Conservation (phyloP, 2,888 invertebrate genomes). For the Sepiola atlantica region DNA sequence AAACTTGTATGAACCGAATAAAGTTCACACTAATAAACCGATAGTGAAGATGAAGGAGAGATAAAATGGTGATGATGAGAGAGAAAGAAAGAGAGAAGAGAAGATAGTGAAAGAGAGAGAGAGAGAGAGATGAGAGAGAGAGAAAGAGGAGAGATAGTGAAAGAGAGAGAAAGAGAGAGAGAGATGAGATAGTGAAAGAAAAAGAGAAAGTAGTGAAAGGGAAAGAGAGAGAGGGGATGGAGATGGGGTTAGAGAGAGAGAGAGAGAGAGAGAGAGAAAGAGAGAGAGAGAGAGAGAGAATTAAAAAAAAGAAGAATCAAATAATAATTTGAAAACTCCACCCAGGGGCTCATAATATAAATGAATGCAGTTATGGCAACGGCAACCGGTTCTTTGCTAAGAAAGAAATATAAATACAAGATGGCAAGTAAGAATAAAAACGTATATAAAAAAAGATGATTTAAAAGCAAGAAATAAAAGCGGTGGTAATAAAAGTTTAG, state of each 20-base stretch:
- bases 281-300: not conserved
- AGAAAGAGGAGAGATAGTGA: not conserved
- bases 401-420: not conserved
- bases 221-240: not conserved
- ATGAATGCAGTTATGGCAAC: conserved; percentile 10
- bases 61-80: not conserved
- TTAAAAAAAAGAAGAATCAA: not conserved
- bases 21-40: no score
- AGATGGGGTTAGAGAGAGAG: not conserved
- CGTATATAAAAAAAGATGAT: not conserved
- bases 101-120: not conserved
- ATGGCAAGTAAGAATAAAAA: not conserved
- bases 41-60: not conserved
- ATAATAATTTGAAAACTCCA: conserved; percentile 19
- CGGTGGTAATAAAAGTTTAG: not conserved
- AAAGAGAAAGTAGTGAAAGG: not conserved
- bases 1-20: no score
- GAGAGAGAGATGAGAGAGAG: not conserved
- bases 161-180: not conserved
- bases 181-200: not conserved
- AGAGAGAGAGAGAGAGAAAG: no score
- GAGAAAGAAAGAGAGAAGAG: not conserved
- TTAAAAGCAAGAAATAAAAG: not conserved
- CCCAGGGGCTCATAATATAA: conserved; percentile 12
- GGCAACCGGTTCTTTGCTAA: not conserved